Percentiles rank a stretch among this genome's conserved stretches.
Evolutionary conservation across 2,113 vertebrate genomes (phyloP).

Genomic region (Periophthalmus modestus): DNA sequence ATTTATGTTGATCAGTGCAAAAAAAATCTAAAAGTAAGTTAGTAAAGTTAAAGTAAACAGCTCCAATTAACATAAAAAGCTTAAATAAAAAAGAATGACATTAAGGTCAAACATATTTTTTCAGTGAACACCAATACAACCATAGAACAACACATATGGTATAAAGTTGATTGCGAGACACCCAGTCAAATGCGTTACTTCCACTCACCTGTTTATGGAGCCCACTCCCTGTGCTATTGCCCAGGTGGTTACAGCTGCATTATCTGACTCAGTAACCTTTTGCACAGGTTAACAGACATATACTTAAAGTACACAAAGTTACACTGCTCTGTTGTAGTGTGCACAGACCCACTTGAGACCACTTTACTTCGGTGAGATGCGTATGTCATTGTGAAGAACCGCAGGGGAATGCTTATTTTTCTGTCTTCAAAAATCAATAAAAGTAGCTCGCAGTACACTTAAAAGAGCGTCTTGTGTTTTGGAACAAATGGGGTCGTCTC

Average conservation of each 20-base stretch:
- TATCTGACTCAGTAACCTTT: neutral
- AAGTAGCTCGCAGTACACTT: slow-evolving; percentile 25
- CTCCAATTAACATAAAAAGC: no score
- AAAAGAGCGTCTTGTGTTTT: slow-evolving; percentile 31
- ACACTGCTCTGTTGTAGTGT: slow-evolving; percentile 15
- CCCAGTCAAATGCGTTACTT: no score
- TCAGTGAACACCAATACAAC: no score
- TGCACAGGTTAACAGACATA: neutral
- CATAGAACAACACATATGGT: no score
- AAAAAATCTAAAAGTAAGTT: no score
- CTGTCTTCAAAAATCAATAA: slow-evolving; percentile 47
- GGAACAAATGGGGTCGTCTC: slow-evolving; percentile 18
- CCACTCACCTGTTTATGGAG: neutral
- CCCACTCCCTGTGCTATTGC: neutral
- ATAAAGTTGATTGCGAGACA: no score
- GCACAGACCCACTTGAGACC: slow-evolving; percentile 18
- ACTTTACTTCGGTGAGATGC: slow-evolving; percentile 30
- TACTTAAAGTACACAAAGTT: slow-evolving; percentile 5
- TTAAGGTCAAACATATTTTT: no score
- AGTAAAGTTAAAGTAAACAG: no score
- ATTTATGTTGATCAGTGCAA: no score
- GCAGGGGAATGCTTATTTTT: slow-evolving; percentile 42
- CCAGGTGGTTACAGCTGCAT: neutral
- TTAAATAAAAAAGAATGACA: no score
- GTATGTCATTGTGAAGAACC: slow-evolving; percentile 35